Conservation (phyloP, 92 coral and sea anemone genomes). For the Meandrina meandrites region DNA sequence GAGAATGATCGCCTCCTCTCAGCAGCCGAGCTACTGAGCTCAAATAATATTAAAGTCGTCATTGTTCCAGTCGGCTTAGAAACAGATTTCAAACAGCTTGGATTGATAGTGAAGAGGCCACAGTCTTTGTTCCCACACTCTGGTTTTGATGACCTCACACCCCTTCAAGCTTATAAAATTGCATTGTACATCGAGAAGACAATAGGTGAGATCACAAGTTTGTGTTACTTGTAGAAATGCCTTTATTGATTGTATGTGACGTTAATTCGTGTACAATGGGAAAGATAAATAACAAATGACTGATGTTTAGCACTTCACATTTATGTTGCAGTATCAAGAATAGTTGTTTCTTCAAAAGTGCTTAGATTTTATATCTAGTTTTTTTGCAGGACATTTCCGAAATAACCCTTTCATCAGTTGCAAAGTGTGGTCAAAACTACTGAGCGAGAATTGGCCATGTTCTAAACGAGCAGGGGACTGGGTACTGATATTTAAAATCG, state of each 20-base stretch:
- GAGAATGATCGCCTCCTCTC: background rate
- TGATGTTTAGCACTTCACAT: too few species aligned
- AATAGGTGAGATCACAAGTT: constrained; percentile 14
- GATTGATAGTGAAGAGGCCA: constrained; percentile 28
- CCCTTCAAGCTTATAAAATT: background rate
- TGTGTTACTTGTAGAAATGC: background rate
- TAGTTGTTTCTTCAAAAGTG: too few species aligned
- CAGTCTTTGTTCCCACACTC: constrained; percentile 17
- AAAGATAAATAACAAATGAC: too few species aligned
- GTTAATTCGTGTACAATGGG: too few species aligned
- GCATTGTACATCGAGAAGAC: constrained; percentile 18
- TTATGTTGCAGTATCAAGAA: too few species aligned
- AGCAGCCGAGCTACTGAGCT: background rate
- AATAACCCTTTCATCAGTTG: too few species aligned
- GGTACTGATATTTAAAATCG: too few species aligned
- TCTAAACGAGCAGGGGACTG: too few species aligned
- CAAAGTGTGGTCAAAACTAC: too few species aligned
- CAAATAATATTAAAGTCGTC: background rate
- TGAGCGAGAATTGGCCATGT: too few species aligned
- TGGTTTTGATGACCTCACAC: constrained; percentile 18
- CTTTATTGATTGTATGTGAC: background rate
- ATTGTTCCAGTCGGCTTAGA: constrained; percentile 29
- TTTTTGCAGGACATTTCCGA: too few species aligned
- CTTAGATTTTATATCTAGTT: too few species aligned
- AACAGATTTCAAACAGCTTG: constrained; percentile 28